Conservation (phyloP, 2,888 invertebrate species). For the Apamea monoglypha region DNA sequence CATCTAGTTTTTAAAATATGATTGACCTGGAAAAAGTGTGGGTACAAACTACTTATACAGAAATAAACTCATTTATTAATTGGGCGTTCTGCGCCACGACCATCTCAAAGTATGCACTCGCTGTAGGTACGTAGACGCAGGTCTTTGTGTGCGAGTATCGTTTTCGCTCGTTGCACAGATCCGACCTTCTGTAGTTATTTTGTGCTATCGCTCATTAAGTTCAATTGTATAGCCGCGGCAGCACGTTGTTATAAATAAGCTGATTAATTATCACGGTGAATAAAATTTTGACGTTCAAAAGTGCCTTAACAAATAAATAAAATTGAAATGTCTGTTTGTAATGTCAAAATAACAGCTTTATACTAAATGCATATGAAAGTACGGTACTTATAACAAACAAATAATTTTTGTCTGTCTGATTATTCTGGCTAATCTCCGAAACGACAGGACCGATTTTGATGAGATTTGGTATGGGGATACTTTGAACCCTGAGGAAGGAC, state of each 20-base stretch:
- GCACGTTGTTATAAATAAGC: conserved; percentile 43
- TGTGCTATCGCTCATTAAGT: conserved; percentile 4
- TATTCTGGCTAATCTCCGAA: not conserved
- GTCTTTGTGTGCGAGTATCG: not conserved
- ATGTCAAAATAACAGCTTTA: not conserved
- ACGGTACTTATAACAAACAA: not conserved
- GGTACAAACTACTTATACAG: not conserved
- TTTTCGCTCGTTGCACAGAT: not conserved
- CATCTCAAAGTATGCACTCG: not conserved
- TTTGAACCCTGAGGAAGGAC: not conserved
- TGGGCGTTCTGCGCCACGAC: not conserved
- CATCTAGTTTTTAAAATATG: not conserved
- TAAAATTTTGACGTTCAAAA: too few relatives aligned
- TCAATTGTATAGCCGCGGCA: conserved; percentile 14
- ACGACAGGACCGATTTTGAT: not conserved
- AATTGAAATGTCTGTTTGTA: too few relatives aligned
- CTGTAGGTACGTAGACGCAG: not conserved
- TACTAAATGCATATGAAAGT: not conserved
- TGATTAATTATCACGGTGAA: conserved; percentile 36
- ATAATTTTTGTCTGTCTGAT: not conserved
- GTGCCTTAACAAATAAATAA: not conserved
- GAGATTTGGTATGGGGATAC: not conserved
- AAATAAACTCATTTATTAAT: not conserved
- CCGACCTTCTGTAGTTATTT: not conserved
- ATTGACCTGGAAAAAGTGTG: not conserved